These are phyloP conservation scores for Parambassis ranga DNA, from an alignment of 2,797 vertebrate genomes.

Conservation along the genomic window DNA sequence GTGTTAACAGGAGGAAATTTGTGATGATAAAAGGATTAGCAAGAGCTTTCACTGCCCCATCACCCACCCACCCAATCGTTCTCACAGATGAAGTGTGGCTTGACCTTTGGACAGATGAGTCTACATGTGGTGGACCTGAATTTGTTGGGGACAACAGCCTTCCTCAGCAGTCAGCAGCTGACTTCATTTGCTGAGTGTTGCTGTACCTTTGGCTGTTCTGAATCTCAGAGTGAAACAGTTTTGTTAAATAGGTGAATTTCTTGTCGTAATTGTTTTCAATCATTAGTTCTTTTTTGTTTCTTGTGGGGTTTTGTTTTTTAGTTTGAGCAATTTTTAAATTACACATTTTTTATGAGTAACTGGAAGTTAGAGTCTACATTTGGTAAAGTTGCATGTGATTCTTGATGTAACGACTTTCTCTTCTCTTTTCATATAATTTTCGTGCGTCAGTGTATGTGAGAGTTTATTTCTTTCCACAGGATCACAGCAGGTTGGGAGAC, in stretches of 20 bases:
- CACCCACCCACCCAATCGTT: conserved; percentile 18
- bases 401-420: conserved; percentile 1
- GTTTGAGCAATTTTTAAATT: background rate
- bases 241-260: conserved; percentile 33
- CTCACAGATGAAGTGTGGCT: background rate
- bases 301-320: background rate
- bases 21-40: background rate
- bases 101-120: conserved; percentile 62
- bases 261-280: background rate
- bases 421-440: conserved; percentile 24
- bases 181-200: conserved; percentile 10
- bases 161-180: conserved; percentile 22
- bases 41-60: background rate
- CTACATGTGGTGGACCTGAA: conserved; percentile 23
- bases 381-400: background rate
- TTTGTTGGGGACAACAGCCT: background rate
- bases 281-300: background rate
- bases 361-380: background rate
- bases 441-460: background rate
- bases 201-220: conserved; percentile 5
- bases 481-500: background rate
- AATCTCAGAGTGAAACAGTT: background rate
- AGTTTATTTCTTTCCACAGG: background rate
- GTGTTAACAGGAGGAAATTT: background rate
- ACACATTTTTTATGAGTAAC: no score